Evolutionary conservation across 2,113 vertebrate genomes (phyloP).

Genomic region (Corythoichthys intestinalis): DNA sequence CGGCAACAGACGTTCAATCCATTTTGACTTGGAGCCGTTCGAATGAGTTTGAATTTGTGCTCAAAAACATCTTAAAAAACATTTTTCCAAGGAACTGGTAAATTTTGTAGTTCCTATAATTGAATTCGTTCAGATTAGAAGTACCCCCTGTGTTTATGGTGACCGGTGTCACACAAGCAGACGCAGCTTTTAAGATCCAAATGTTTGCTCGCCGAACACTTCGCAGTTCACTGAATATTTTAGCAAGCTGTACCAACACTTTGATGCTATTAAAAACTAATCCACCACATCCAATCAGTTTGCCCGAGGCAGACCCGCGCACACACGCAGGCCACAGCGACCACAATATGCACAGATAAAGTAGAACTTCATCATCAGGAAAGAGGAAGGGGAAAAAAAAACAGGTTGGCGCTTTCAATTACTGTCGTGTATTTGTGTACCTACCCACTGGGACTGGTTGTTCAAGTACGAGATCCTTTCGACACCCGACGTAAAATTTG

Average conservation of each 20-base stretch:
- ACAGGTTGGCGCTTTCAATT: slow-evolving; percentile 50
- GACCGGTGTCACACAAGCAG: neutral
- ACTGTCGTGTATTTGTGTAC: slow-evolving; percentile 49
- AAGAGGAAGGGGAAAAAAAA: neutral
- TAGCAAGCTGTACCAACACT: slow-evolving; percentile 15
- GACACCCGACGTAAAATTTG: no score
- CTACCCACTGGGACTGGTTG: slow-evolving; percentile 19
- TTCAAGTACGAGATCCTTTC: no score
- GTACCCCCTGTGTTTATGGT: neutral
- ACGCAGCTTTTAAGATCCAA: neutral
- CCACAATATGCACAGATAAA: neutral
- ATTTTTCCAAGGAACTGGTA: no score
- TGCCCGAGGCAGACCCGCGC: slow-evolving; percentile 2
- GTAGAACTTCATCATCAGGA: neutral
- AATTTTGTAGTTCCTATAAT: no score
- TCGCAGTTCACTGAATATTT: slow-evolving; percentile 6
- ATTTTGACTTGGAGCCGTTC: no score
- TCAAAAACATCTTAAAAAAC: no score
- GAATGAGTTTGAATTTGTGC: no score
- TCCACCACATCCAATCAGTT: slow-evolving; percentile 11
- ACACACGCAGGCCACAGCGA: neutral
- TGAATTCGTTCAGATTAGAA: no score
- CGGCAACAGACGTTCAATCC: no score
- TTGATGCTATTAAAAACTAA: slow-evolving; percentile 13
- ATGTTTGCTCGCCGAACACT: neutral